These are phyloP conservation scores for Poeciliopsis retropinna DNA, from an alignment of 2,113 vertebrate genomes.

Conservation along the genomic window DNA sequence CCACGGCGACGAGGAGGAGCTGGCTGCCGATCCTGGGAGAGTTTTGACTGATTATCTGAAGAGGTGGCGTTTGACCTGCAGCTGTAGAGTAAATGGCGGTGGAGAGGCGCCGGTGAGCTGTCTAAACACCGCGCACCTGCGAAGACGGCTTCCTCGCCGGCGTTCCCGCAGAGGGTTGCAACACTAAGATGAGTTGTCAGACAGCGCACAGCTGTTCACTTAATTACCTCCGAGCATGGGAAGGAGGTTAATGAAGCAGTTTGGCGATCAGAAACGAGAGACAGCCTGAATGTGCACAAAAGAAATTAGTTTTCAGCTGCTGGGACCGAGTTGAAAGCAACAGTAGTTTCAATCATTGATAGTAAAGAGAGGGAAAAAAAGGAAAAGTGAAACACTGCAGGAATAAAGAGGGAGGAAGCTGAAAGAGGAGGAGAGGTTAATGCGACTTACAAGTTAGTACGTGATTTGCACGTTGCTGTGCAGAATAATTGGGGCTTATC, in stretches of 20 bases:
- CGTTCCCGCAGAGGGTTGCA: constrained; percentile 38
- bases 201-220: constrained; percentile 78
- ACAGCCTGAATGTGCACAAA: constrained; percentile 72
- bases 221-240: constrained; percentile 74
- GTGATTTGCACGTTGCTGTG: constrained; percentile 35
- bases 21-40: constrained; percentile 43
- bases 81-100: constrained; percentile 62
- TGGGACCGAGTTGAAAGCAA: constrained; percentile 52
- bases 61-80: constrained; percentile 71
- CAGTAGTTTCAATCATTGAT: constrained; percentile 63
- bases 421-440: constrained; percentile 29
- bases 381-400: constrained; percentile 38
- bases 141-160: constrained; percentile 48
- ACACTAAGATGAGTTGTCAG: constrained; percentile 64
- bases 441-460: constrained; percentile 30
- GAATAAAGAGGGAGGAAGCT: constrained; percentile 33
- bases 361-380: constrained; percentile 17
- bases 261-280: constrained; percentile 64
- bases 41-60: constrained; percentile 70
- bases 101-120: constrained; percentile 54
- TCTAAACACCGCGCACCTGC: constrained; percentile 68
- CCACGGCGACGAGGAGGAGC: constrained; percentile 36
- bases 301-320: constrained; percentile 70
- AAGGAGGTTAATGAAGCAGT: constrained; percentile 80
- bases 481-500: constrained; percentile 27